Conservation (phyloP, 2,888 invertebrate species). For the Acleris cristana region DNA sequence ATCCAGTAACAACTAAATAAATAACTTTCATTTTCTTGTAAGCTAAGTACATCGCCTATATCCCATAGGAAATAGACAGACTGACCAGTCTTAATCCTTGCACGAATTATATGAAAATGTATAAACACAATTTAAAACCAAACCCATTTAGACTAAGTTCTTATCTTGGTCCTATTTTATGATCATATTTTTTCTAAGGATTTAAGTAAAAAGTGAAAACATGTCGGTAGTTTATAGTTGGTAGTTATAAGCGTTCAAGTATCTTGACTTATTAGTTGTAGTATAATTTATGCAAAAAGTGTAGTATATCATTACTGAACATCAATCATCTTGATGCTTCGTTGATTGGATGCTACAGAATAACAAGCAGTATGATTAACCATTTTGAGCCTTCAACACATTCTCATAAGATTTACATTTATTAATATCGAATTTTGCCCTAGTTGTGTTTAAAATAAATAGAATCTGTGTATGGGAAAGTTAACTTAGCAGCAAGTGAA, state of each 20-base stretch:
- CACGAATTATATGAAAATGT: neutral
- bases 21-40: conserved; percentile 12
- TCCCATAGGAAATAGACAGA: conserved; percentile 14
- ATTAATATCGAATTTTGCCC: neutral
- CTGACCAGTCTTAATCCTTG: conserved; percentile 15
- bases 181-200: too few relatives aligned
- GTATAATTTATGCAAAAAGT: conserved; percentile 48
- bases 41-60: conserved; percentile 1
- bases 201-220: neutral
- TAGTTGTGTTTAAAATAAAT: neutral
- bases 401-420: neutral
- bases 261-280: conserved; percentile 33
- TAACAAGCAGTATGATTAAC: neutral
- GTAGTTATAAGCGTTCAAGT: conserved; percentile 33
- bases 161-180: too few relatives aligned
- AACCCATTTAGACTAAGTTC: too few relatives aligned
- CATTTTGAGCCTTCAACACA: neutral
- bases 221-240: too few relatives aligned
- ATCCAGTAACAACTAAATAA: conserved; percentile 23
- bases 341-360: conserved; percentile 24
- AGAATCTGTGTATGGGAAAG: neutral
- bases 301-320: conserved; percentile 43
- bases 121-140: too few relatives aligned
- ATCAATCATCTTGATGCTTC: conserved; percentile 51
- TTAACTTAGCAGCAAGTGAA: neutral